Evolutionary conservation across 1,140 invertebrate species (phyloP).

Genomic region (Tyrophagus putrescentiae): DNA sequence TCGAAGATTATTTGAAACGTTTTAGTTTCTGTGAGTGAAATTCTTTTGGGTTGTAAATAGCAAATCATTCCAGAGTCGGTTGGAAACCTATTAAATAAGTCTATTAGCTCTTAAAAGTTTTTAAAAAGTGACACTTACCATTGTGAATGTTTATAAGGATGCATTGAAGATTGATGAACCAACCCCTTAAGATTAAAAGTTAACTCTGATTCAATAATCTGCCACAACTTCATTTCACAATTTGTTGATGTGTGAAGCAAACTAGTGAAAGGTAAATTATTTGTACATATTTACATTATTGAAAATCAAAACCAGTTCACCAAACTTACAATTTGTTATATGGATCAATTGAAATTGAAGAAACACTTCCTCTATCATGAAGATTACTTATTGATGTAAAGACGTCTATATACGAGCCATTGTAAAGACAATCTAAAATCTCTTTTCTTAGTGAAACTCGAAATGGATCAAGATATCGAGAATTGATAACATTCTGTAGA

Average conservation of each 20-base stretch:
- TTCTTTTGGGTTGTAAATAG: background rate
- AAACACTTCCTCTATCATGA: background rate
- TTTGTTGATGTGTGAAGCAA: background rate
- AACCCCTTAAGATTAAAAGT: background rate
- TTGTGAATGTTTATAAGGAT: background rate
- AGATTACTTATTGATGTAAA: background rate
- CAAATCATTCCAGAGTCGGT: slow-evolving; percentile 9
- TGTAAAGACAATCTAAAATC: background rate
- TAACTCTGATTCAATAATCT: background rate
- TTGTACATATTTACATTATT: background rate
- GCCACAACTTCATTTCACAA: background rate
- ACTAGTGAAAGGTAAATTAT: background rate
- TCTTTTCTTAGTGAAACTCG: background rate
- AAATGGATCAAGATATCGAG: background rate
- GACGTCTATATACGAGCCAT: background rate
- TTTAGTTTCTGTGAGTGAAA: slow-evolving; percentile 5
- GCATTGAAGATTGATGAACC: background rate
- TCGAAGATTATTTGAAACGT: background rate
- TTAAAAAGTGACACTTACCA: too few species aligned
- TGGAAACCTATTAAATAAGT: slow-evolving; percentile 15
- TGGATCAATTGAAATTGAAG: background rate
- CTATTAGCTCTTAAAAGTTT: too few species aligned
- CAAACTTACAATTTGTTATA: background rate
- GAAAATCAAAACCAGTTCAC: background rate
- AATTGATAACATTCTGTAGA: background rate